Evolutionary conservation across 2,888 invertebrate genomes (phyloP).

Genomic region (Caenorhabditis doughertyi): DNA sequence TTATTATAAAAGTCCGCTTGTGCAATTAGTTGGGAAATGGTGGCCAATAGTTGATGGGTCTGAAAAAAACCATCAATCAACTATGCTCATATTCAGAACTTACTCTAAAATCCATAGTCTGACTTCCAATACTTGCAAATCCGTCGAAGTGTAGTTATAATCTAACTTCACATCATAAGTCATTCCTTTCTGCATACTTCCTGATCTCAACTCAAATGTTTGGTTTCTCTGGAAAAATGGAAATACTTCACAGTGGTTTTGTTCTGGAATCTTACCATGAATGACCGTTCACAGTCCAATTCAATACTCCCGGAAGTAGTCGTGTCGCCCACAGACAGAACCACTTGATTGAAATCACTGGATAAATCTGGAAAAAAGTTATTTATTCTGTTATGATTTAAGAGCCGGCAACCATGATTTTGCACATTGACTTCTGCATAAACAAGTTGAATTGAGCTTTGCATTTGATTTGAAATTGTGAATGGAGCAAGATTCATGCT

Average conservation of each 20-base stretch:
- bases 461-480: background rate
- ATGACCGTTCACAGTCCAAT: background rate
- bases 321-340: background rate
- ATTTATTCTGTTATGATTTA: too few species aligned
- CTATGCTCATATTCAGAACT: background rate
- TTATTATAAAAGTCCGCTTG: too few species aligned
- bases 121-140: too few species aligned
- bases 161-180: too few species aligned
- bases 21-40: background rate
- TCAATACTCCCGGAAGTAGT: background rate
- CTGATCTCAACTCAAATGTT: background rate
- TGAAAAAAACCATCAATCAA: background rate
- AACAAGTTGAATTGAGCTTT: background rate
- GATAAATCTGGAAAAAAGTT: background rate
- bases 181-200: too few species aligned
- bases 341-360: background rate
- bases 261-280: background rate
- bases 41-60: background rate
- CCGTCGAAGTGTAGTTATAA: too few species aligned
- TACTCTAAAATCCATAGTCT: background rate
- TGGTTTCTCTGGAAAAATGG: background rate
- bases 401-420: too few species aligned
- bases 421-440: background rate
- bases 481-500: background rate
- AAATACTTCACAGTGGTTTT: background rate